Conservation (phyloP, 2,888 invertebrate genomes). For the Aspidapion aeneum region DNA sequence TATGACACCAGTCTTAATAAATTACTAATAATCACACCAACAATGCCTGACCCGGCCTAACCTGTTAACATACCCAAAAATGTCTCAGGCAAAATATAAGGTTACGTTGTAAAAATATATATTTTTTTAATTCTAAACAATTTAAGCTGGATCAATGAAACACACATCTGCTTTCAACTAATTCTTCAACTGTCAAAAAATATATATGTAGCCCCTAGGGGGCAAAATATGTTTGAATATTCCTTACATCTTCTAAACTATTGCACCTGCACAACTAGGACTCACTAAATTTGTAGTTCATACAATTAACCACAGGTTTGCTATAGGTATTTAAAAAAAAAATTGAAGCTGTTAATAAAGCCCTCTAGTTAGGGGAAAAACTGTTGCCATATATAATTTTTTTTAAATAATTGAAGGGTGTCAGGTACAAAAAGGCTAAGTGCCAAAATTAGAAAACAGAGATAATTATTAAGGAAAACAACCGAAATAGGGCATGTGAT, state of each 20-base stretch:
- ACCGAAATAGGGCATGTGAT: too few relatives aligned
- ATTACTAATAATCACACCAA: background rate
- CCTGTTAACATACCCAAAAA: background rate
- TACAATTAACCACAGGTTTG: background rate
- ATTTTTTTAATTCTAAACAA: background rate
- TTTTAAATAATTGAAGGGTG: too few relatives aligned
- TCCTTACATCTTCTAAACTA: background rate
- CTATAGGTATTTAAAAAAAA: background rate
- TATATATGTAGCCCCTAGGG: background rate
- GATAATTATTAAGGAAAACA: too few relatives aligned
- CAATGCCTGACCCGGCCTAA: background rate
- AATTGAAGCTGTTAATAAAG: background rate
- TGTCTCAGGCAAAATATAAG: background rate
- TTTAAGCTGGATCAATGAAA: background rate
- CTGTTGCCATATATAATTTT: too few relatives aligned
- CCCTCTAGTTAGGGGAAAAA: background rate
- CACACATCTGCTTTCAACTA: background rate
- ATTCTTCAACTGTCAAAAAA: background rate
- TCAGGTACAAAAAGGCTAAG: too few relatives aligned
- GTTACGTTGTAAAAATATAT: background rate
- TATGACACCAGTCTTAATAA: background rate
- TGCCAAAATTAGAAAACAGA: too few relatives aligned
- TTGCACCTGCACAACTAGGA: too few relatives aligned
- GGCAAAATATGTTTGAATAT: background rate
- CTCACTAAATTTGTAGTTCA: background rate